A percentile compares a stretch with the other conserved stretches of the same genome.
Conservation (phyloP, 2,113 vertebrate species). For the Crotalus viridis region DNA sequence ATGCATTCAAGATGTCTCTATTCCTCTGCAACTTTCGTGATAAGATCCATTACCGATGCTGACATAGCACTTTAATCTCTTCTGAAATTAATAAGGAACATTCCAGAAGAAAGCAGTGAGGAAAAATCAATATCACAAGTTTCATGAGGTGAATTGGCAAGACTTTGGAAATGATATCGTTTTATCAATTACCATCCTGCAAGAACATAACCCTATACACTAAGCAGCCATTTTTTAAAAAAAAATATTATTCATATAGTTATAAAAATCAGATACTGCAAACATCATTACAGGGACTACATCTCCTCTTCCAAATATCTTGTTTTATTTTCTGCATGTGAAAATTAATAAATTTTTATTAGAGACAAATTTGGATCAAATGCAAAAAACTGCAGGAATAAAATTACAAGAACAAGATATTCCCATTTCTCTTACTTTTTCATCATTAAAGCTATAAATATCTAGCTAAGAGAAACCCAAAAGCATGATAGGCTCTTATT, state of each 20-base stretch:
- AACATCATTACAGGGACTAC: neutral
- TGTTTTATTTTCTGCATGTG: neutral
- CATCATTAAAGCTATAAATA: neutral
- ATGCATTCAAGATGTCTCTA: neutral
- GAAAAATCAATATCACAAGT: neutral
- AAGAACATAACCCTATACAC: neutral
- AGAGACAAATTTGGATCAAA: neutral
- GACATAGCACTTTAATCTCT: neutral
- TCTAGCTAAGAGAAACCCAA: neutral
- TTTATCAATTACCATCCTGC: neutral
- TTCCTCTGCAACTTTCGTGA: neutral
- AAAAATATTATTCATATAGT: neutral
- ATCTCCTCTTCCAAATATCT: neutral
- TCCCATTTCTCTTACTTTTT: neutral
- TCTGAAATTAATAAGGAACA: neutral
- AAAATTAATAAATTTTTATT: neutral
- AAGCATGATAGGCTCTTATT: neutral
- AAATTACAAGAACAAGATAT: neutral
- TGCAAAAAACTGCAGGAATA: neutral
- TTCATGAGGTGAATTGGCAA: neutral
- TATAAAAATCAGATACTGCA: neutral
- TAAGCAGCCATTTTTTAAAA: neutral
- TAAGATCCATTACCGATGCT: neutral
- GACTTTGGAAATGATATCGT: neutral
- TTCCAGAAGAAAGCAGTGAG: neutral